Conservation (phyloP, 2,797 vertebrate genomes). For the Gallinago solitaria region DNA sequence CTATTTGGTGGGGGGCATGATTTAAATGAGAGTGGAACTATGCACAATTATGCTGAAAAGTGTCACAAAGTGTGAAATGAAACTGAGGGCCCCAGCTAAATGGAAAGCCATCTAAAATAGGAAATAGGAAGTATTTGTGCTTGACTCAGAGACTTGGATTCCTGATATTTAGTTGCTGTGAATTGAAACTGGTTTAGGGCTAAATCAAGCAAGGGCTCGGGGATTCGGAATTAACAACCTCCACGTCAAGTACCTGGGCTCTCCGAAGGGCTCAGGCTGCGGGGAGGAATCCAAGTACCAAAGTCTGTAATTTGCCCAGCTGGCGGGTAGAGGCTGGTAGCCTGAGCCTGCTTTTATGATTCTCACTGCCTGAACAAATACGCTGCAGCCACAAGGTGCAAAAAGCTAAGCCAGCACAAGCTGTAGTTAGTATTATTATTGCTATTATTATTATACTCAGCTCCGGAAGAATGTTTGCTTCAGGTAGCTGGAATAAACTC, state of each 20-base stretch:
- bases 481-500: not conserved
- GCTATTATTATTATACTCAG: not conserved
- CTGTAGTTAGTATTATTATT: not conserved
- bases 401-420: not conserved
- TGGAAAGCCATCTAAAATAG: not conserved
- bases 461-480: not conserved
- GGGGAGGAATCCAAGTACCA: not conserved
- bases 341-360: not conserved
- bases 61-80: not conserved
- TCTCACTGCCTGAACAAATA: not conserved
- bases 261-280: not conserved
- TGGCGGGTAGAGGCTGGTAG: not conserved
- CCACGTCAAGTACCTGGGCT: not conserved
- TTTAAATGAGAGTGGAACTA: not conserved
- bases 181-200: not conserved
- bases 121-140: conserved; percentile 4
- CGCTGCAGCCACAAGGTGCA: not conserved
- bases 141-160: not conserved
- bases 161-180: not conserved
- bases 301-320: not conserved
- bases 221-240: not conserved
- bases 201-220: not conserved
- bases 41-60: not conserved
- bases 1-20: not conserved
- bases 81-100: not conserved